Conservation (phyloP, 1,140 invertebrate species). For the Pararge aegeria region DNA sequence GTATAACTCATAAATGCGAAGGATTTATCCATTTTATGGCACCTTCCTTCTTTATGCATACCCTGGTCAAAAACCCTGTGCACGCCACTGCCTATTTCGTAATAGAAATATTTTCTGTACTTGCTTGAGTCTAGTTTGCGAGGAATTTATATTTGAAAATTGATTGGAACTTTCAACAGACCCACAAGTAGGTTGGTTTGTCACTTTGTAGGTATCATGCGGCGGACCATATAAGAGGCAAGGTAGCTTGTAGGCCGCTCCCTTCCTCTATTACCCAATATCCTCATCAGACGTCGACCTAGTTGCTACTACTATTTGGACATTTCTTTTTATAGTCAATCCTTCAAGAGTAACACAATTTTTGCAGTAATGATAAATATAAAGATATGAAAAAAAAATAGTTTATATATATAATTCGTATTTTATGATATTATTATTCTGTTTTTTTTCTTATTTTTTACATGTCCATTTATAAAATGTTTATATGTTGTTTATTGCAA, state of each 20-base stretch:
- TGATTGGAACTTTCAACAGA: not conserved
- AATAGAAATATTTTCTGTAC: not conserved
- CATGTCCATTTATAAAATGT: too few relatives aligned
- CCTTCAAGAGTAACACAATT: not conserved
- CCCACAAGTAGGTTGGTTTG: not conserved
- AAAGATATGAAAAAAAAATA: too few relatives aligned
- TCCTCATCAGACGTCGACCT: slow-evolving; percentile 54
- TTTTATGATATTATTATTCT: too few relatives aligned
- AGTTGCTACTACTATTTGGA: slow-evolving; percentile 29
- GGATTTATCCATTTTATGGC: too few relatives aligned
- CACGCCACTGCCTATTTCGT: too few relatives aligned
- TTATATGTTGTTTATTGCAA: too few relatives aligned
- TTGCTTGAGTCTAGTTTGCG: not conserved
- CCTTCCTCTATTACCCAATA: slow-evolving; percentile 72
- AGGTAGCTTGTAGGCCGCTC: slow-evolving; percentile 41
- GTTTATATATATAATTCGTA: too few relatives aligned
- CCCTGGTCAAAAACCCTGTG: too few relatives aligned
- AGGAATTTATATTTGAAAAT: slow-evolving; percentile 1
- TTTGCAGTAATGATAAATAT: not conserved
- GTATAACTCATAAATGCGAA: too few relatives aligned
- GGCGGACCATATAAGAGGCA: slow-evolving; percentile 11
- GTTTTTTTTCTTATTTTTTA: too few relatives aligned
- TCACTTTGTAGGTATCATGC: not conserved
- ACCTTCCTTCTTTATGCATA: too few relatives aligned
- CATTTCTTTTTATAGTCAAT: slow-evolving; percentile 15